Evolutionary conservation across 30 jellyfish, hydroid and myxozoan species (phyloP).

Genomic region (Mastigias papua): DNA sequence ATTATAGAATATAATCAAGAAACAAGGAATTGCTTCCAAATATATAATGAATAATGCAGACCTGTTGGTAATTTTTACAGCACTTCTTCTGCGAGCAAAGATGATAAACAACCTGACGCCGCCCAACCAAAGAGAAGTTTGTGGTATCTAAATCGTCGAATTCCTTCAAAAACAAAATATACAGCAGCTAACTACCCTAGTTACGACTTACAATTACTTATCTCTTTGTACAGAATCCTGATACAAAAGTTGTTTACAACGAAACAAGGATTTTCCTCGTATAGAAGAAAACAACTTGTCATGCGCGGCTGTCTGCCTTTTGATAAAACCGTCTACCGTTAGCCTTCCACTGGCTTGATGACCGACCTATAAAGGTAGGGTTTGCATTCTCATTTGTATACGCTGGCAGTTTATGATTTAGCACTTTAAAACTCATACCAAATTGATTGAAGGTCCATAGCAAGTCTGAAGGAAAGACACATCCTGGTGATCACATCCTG

Average conservation of each 20-base stretch:
- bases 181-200: slow-evolving; percentile 30
- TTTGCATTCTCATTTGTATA: not conserved
- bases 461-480: no score
- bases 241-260: slow-evolving; percentile 75
- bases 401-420: no score
- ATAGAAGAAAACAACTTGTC: slow-evolving; percentile 60
- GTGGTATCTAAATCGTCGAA: not conserved
- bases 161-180: slow-evolving; percentile 21
- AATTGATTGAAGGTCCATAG: no score
- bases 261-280: slow-evolving; percentile 50
- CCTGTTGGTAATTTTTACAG: not conserved
- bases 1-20: not conserved
- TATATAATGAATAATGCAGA: not conserved
- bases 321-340: not conserved
- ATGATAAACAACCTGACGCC: slow-evolving; percentile 9
- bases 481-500: no score
- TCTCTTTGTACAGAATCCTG: slow-evolving; percentile 36
- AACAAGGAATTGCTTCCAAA: not conserved
- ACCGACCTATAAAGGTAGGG: not conserved
- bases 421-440: no score
- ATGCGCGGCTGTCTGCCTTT: slow-evolving; percentile 16
- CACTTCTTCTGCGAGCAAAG: slow-evolving; percentile 8
- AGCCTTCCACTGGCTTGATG: not conserved
- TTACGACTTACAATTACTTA: slow-evolving; percentile 29
- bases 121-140: slow-evolving; percentile 2